Evolutionary conservation across 2,888 invertebrate species (phyloP).

Genomic region (Proisotoma minuta): DNA sequence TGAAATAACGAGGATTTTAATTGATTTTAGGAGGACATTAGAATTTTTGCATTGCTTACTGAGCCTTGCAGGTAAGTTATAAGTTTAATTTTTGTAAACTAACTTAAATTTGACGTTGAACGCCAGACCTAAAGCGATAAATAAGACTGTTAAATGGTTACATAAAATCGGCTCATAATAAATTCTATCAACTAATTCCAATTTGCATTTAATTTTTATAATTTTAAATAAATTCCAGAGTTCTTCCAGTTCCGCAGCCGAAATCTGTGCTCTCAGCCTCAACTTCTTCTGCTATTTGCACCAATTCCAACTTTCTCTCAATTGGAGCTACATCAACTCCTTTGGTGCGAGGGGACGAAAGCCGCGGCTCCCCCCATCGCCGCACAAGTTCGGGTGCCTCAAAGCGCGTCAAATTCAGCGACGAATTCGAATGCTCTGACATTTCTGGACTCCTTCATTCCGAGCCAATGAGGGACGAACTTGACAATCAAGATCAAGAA

Average conservation of each 20-base stretch:
- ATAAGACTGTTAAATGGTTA: too few relatives aligned
- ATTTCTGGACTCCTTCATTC: not conserved
- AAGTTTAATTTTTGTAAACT: not conserved
- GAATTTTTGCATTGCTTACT: conserved; percentile 23
- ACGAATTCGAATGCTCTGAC: too few relatives aligned
- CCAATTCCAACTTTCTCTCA: not conserved
- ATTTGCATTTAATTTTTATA: not conserved
- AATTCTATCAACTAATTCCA: not conserved
- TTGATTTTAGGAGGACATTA: conserved; percentile 19
- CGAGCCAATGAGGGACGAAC: too few relatives aligned
- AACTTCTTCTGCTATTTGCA: not conserved
- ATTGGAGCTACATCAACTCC: not conserved
- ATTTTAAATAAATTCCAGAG: not conserved
- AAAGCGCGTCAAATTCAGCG: conserved; percentile 12
- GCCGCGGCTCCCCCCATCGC: not conserved
- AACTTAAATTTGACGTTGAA: too few relatives aligned
- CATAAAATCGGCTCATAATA: too few relatives aligned
- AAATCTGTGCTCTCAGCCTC: conserved; percentile 15
- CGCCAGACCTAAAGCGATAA: too few relatives aligned
- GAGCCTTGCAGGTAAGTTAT: conserved; percentile 28
- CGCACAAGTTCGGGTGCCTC: not conserved
- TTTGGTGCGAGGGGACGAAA: not conserved
- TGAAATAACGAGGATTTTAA: not conserved
- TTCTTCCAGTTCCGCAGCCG: conserved; percentile 17
- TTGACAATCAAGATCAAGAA: not conserved